Base-by-base conservation (phyloP, 92 coral and sea anemone species). In the Epizoanthus rinbou region DNA sequence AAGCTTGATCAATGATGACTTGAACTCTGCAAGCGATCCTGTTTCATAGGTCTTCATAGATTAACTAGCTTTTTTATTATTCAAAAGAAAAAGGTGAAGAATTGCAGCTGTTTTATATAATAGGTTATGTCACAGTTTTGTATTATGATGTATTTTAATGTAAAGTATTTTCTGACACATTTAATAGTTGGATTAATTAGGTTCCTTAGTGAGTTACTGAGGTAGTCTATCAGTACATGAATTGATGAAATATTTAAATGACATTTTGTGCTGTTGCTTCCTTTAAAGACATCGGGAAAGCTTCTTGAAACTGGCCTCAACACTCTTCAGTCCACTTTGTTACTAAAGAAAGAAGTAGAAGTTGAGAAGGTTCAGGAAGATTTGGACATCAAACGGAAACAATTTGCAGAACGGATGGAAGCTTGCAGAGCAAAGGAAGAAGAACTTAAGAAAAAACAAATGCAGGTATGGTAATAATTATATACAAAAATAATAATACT, bases 241-340 rank as follows among this genome's bases (percentile, higher is more conserved):
- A 28, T 28, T 28, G 31, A 28, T 28, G 54, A 50, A 50, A 50
- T 50, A 50, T 50, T 50, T 11, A 50, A 9, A 10, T 50, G 54
- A 10, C 15, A 2, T 10, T 50, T 50, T 50, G 43, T 70, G 53
- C 3, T 28, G 69, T 37, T 47, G 3, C 10, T 82, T 52, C 31
- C 64, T 22, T 31, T 63, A n/a, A n/a, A 94, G 98, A 70, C 95
- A 6, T 87, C 95, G 24, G 89, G 89, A 53, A 91, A 90, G 73
- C 86, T 96, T 25, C 90, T 95, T 16, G 95, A 92, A 25, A 90
- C 94, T 0, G 96, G 98, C 45, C 89, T 95, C 73, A 95, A 93
- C 69, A 93, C 98, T 0, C 87, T 94, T 35, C 98, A 94, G 93
- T 95, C 98, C 15, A 95, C 98, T 0, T 79, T 93, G 9, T 89